Evolutionary conservation across 2,797 vertebrate species (phyloP), one percentile per base, ranked within the genome.

Genomic region (Acridotheres tristis): DNA sequence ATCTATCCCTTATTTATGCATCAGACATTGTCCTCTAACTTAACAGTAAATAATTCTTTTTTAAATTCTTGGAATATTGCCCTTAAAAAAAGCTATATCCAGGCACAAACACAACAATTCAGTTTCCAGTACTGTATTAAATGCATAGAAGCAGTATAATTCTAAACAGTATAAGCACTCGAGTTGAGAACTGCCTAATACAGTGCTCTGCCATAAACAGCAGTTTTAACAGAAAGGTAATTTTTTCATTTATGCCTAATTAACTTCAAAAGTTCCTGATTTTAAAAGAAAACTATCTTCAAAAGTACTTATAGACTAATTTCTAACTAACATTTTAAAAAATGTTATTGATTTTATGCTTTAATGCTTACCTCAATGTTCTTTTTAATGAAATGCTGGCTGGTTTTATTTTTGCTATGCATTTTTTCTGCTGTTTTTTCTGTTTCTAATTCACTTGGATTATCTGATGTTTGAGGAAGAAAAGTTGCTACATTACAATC

Each of bases 341-440:
- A 81, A 61, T 29, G 2, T 19, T 65, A 81, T 13, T 40, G 11
- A 22, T 81, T 74, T 79, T 61, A 85, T 47, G 32, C 20, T 88
- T 89, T 90, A 95, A 96, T 90, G 97, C 98, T 98, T 98, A 99
- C 99, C 98, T 99, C 98, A 82, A 99, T 99, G 96, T 99, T 99
- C 97, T 98, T 98, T 96, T 98, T 99, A 96, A 99, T 97, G 97
- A 99, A 99, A 98, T 99, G 97, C 84, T 98, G 98, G 95, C 81
- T 98, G 77, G 71, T 96, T 97, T 98, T 98, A 96, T 6, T 89
- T 79, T 91, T 97, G 82, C 78, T 84, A 40, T 57, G 47, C 5
- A 1, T 72, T 79, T 94, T 96, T 94, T 91, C 97, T 93, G 88
- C 10, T 51, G 38, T 1, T 65, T 77, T 88, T 97, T 93, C 96